phyloP scores from a whole-genome alignment of 2,797 vertebrate genomes.

The Serranus cabrilla region DNA sequence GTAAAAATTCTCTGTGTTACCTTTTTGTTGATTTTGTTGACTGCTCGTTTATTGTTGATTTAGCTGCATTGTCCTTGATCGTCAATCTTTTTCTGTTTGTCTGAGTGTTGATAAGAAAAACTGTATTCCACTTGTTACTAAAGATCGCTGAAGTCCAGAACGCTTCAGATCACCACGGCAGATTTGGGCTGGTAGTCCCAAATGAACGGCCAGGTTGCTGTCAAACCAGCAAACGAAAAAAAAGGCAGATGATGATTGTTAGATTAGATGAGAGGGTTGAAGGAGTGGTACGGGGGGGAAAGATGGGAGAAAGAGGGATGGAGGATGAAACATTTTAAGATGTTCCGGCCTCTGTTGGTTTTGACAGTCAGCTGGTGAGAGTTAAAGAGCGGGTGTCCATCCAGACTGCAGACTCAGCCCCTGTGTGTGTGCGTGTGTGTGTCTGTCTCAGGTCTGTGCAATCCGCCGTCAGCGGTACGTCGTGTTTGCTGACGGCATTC shows the following conservation, averaged over 20 bases:
- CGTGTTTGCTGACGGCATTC: slow-evolving; percentile 53
- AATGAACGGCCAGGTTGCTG: background rate
- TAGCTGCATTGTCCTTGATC: slow-evolving; percentile 30
- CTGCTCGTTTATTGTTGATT: slow-evolving; percentile 34
- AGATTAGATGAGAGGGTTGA: slow-evolving; percentile 38
- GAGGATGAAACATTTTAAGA: slow-evolving; percentile 32
- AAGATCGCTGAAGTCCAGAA: slow-evolving; percentile 24
- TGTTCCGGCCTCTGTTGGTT: slow-evolving; percentile 55
- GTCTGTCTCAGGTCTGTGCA: slow-evolving; percentile 60
- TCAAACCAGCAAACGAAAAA: slow-evolving; percentile 45
- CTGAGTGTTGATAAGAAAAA: slow-evolving; percentile 31
- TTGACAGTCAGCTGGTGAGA: slow-evolving; percentile 59
- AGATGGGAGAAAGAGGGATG: slow-evolving; percentile 15
- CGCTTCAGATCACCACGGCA: slow-evolving; percentile 9
- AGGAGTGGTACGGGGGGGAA: background rate
- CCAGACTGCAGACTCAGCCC: slow-evolving; percentile 52
- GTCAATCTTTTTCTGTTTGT: slow-evolving; percentile 30
- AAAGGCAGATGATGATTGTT: slow-evolving; percentile 11
- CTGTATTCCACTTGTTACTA: slow-evolving; percentile 26
- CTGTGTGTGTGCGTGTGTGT: slow-evolving; percentile 22
- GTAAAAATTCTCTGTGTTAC: slow-evolving; percentile 53
- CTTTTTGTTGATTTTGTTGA: slow-evolving; percentile 53
- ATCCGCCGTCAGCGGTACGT: slow-evolving; percentile 27
- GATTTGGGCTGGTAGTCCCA: slow-evolving; percentile 26
- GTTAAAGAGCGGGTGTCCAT: slow-evolving; percentile 35